Evolutionary conservation across 2,888 invertebrate species (phyloP), one percentile per base, ranked within the genome.

Genomic region (Gibbula magus): DNA sequence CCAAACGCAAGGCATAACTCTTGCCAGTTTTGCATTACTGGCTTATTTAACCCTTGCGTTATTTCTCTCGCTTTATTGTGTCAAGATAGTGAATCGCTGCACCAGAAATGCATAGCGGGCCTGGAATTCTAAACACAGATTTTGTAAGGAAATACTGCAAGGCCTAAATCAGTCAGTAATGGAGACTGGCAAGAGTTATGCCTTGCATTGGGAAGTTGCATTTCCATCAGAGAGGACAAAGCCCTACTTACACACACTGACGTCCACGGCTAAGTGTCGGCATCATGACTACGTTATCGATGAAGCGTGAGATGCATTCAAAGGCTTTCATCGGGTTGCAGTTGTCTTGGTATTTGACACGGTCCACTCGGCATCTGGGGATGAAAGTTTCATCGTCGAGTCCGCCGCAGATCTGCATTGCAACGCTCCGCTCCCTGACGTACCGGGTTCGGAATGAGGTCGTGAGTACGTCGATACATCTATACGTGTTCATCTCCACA

Each of bases 341-440:
- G 1, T 10, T 20, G 35, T 20, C 39, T 18, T 10, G 16, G 32
- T 70, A 70, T 20, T 70, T 35, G 10, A n/a, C 35, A 35, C 70
- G 29, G 35, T 70, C 35, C 32, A 70, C 70, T n/a, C 20, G 29
- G 20, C 70, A 70, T 32, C 39, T 35, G 3, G 70, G 70, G 29
- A 70, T 70, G 39, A 70, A 70, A 10, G 39, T 20, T 20, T n/a
- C 35, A 4, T 70, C 70, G 2, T 70, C 70, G 10, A 35, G 20
- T 70, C 70, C 70, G 16, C 35, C 70, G 20, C 70, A 70, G 39
- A 70, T 70, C 20, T 70, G 35, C 70, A 70, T 10, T 18, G 70
- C 70, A 8, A 70, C 70, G 18, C 70, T 70, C 7, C 70, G 32
- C 39, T 70, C 70, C 70, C 18, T 18, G 18, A 20, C 4, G 32